These are phyloP conservation scores for Gallinago undulata DNA, from an alignment of 2,113 vertebrate genomes.

Conservation along the genomic window DNA sequence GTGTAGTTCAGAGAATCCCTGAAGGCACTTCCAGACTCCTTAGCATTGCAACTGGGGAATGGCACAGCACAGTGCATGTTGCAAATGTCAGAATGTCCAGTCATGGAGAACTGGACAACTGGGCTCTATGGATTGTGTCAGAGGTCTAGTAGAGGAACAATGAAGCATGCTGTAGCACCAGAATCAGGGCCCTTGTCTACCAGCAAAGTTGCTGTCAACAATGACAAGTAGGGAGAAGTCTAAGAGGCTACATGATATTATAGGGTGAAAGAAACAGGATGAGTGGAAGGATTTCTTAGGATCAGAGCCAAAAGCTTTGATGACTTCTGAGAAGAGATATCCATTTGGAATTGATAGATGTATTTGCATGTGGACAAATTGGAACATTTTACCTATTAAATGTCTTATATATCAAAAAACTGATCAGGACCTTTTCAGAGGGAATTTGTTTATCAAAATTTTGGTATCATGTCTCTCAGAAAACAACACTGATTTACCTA, in stretches of 20 bases:
- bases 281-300: not conserved
- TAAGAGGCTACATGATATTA: not conserved
- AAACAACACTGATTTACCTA: not conserved
- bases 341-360: not conserved
- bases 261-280: not conserved
- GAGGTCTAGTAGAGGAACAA: not conserved
- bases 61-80: not conserved
- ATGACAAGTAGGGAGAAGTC: not conserved
- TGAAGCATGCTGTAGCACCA: not conserved
- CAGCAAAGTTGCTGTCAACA: not conserved
- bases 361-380: not conserved
- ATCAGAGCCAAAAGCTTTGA: not conserved
- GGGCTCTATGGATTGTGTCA: not conserved
- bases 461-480: not conserved
- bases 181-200: not conserved
- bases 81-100: not conserved
- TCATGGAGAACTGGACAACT: not conserved
- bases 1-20: not conserved
- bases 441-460: not conserved
- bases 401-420: not conserved
- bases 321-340: not conserved
- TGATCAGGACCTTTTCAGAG: not conserved
- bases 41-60: not conserved
- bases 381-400: not conserved
- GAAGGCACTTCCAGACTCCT: not conserved